Percentiles rank a stretch among this genome's conserved stretches.
These are phyloP conservation scores for Mus caroli DNA, from an alignment of 2,797 vertebrate species.

Conservation along the genomic window DNA sequence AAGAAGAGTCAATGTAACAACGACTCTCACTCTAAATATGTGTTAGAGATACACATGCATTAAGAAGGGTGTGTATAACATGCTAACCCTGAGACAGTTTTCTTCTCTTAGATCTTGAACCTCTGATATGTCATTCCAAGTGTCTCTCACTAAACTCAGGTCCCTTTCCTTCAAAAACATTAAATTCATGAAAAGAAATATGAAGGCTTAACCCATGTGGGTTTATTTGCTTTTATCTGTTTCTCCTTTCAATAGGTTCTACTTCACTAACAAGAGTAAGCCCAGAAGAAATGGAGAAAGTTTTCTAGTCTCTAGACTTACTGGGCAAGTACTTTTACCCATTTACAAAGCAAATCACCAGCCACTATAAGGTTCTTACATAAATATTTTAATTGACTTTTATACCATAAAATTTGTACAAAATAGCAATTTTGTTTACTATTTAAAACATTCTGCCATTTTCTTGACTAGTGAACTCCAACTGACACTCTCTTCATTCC, in stretches of 20 bases:
- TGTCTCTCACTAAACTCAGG: neutral
- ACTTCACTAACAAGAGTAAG: neutral
- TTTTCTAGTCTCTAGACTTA: neutral
- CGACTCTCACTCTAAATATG: neutral
- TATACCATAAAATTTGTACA: neutral
- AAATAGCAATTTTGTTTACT: neutral
- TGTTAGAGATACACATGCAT: neutral
- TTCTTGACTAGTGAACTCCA: neutral
- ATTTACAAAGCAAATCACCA: neutral
- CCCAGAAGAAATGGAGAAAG: neutral
- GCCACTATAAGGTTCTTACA: neutral
- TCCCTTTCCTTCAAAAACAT: neutral
- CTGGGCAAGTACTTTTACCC: neutral
- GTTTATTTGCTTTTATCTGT: neutral
- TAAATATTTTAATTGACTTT: constrained; percentile 17
- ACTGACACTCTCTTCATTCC: neutral
- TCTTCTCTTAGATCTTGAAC: neutral
- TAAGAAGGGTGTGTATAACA: neutral
- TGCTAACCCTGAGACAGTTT: too few relatives aligned
- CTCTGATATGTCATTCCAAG: neutral
- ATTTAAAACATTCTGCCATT: neutral
- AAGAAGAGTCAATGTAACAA: neutral
- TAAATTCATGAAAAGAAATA: neutral
- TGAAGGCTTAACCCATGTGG: neutral
- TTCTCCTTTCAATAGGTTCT: neutral